phyloP scores from a whole-genome alignment of 2,113 vertebrate species.

The Ailuropoda melanoleuca region DNA sequence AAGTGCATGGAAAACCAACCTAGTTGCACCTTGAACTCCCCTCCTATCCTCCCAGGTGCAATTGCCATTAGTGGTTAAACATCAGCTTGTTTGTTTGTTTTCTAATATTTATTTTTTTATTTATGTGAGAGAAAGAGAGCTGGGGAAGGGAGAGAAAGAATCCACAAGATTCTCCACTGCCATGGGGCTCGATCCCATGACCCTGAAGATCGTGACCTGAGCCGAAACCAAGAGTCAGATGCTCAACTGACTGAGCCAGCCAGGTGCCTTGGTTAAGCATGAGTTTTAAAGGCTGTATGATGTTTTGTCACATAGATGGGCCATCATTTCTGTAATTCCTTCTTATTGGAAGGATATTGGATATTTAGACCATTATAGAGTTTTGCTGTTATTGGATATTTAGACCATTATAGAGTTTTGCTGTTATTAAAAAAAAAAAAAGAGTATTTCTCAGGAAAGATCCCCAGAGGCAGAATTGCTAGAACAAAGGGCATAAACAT shows the following conservation, averaged over 20 bases:
- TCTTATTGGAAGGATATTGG: no score
- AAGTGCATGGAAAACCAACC: background rate
- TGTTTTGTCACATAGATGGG: background rate
- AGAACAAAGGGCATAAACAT: background rate
- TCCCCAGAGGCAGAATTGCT: background rate
- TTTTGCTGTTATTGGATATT: background rate
- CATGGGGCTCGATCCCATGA: background rate
- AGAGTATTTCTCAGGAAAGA: background rate
- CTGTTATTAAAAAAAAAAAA: background rate
- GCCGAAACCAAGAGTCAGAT: background rate
- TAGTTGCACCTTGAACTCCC: no score
- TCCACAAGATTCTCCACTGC: background rate
- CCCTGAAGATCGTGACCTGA: background rate
- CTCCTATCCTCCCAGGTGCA: background rate
- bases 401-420: background rate
- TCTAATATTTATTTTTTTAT: no score
- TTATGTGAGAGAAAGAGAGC: background rate
- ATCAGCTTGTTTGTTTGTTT: background rate
- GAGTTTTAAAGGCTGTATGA: background rate
- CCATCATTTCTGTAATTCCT: background rate
- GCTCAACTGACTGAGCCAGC: background rate
- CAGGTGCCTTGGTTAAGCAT: background rate
- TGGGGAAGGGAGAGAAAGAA: background rate
- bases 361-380: background rate
- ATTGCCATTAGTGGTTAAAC: background rate